A percentile compares a stretch with the other conserved stretches of the same genome.
These are phyloP conservation scores for Ophioderma brevispina DNA, from an alignment of 35 echinoderm and acorn worm genomes.

Conservation along the genomic window DNA sequence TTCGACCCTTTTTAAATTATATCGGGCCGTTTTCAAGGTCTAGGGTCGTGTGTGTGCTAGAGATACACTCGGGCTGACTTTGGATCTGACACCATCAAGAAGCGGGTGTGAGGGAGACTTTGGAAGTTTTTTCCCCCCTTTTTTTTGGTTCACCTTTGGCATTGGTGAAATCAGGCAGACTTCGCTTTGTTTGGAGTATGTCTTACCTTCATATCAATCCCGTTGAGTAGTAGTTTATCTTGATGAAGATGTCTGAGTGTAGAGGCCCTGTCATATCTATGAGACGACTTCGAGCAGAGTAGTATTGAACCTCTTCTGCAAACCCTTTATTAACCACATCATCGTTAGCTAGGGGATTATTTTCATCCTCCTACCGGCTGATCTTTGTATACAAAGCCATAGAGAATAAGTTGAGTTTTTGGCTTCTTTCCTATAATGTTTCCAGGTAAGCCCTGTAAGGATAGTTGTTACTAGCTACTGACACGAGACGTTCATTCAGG, in stretches of 20 bases:
- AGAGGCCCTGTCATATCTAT: constrained; percentile 65
- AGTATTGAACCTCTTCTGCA: constrained; percentile 36
- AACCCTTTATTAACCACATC: constrained; percentile 33
- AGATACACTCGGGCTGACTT: constrained; percentile 20
- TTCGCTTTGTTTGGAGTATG: constrained; percentile 18
- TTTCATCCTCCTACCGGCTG: constrained; percentile 23
- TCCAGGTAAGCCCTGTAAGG: constrained; percentile 66
- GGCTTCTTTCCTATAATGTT: constrained; percentile 47
- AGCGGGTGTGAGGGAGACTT: constrained; percentile 3
- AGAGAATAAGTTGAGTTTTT: constrained; percentile 54
- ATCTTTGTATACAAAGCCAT: constrained; percentile 64
- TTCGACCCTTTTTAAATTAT: constrained; percentile 10
- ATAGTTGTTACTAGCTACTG: constrained; percentile 32
- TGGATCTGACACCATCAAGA: constrained; percentile 31
- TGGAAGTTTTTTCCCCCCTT: too few relatives aligned
- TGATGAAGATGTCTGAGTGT: constrained; percentile 77
- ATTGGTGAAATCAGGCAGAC: constrained; percentile 43
- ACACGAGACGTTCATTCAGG: constrained; percentile 52
- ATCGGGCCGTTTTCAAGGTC: constrained; percentile 28
- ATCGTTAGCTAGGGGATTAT: constrained; percentile 3
- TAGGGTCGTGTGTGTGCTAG: neutral
- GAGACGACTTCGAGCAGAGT: constrained; percentile 32
- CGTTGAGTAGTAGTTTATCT: constrained; percentile 58
- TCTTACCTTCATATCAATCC: constrained; percentile 57
- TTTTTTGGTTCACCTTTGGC: neutral